Conservation (phyloP, 64 coral and sea anemone genomes). For the Montipora cactus region DNA sequence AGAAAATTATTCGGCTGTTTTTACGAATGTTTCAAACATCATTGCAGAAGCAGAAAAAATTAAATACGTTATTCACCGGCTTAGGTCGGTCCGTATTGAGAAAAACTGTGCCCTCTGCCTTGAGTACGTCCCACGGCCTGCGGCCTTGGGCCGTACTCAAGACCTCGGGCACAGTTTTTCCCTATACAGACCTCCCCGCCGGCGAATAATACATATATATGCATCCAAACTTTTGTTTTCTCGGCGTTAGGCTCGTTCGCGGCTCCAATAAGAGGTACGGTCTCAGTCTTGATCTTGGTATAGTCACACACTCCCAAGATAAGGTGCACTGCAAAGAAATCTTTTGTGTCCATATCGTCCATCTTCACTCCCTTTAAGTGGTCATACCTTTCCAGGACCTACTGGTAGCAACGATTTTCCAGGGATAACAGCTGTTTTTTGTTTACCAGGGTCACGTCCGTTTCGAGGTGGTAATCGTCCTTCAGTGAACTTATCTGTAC, state of each 20-base stretch:
- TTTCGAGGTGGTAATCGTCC: slow-evolving; percentile 2
- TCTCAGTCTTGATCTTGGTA: slow-evolving; percentile 34
- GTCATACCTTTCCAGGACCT: slow-evolving; percentile 13
- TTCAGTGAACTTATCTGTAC: slow-evolving; percentile 9
- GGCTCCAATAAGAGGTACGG: slow-evolving; percentile 34
- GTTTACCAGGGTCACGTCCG: slow-evolving; percentile 13
- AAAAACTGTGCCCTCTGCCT: no score
- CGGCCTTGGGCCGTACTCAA: no score
- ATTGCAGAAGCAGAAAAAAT: no score
- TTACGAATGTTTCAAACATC: no score
- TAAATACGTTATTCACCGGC: no score
- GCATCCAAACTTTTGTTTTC: no score
- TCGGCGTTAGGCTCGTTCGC: neutral
- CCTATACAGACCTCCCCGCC: no score
- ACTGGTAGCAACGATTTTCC: slow-evolving; percentile 19
- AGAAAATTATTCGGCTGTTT: no score
- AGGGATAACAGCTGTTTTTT: slow-evolving; percentile 25
- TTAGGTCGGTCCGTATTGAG: no score
- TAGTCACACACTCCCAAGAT: slow-evolving; percentile 32
- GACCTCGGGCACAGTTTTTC: no score
- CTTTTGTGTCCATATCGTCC: slow-evolving; percentile 10
- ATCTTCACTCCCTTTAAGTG: slow-evolving; percentile 41
- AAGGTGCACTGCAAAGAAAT: slow-evolving; percentile 15
- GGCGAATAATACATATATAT: no score
- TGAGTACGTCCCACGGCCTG: no score